These are phyloP conservation scores for Noctua comes DNA, from an alignment of 2,888 invertebrate species.

Conservation along the genomic window DNA sequence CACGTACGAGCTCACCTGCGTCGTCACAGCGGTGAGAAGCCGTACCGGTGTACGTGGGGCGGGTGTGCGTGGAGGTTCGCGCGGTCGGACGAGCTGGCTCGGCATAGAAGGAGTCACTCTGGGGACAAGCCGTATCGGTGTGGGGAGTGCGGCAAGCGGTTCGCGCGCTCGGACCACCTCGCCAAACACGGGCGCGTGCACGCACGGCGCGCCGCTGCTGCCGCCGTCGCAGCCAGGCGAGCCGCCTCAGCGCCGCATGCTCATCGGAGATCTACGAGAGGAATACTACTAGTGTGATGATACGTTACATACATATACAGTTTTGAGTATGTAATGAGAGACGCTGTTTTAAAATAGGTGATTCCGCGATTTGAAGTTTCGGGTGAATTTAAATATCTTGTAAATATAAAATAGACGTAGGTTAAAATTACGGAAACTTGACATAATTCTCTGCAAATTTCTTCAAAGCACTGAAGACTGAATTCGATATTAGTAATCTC, in stretches of 20 bases:
- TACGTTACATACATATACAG: not conserved
- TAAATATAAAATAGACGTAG: not conserved
- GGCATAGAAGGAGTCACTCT: constrained; percentile 98
- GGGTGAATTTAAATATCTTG: constrained; percentile 4
- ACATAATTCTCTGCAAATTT: constrained; percentile 1
- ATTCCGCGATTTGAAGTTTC: not conserved
- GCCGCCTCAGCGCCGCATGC: constrained; percentile 64
- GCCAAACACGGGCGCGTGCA: constrained; percentile 97
- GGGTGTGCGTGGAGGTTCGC: constrained; percentile 98
- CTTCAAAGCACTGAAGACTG: constrained; percentile 23
- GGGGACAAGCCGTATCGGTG: constrained; percentile 98
- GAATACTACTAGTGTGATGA: constrained; percentile 77
- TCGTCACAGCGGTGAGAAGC: constrained; percentile 95
- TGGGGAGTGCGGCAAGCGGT: constrained; percentile 96
- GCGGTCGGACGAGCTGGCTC: constrained; percentile 97
- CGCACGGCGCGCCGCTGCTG: constrained; percentile 90
- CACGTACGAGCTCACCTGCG: constrained; percentile 97
- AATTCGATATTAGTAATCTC: constrained; percentile 18
- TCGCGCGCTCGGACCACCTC: constrained; percentile 98
- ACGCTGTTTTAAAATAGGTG: constrained; percentile 3
- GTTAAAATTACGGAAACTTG: not conserved
- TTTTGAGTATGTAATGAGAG: constrained; percentile 23
- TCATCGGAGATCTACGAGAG: constrained; percentile 70
- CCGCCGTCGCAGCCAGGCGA: constrained; percentile 75
- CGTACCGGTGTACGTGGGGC: constrained; percentile 93